Evolutionary conservation across 2,113 vertebrate species (phyloP), one percentile per base, ranked within the genome.

Genomic region (Oreocharis arfaki): DNA sequence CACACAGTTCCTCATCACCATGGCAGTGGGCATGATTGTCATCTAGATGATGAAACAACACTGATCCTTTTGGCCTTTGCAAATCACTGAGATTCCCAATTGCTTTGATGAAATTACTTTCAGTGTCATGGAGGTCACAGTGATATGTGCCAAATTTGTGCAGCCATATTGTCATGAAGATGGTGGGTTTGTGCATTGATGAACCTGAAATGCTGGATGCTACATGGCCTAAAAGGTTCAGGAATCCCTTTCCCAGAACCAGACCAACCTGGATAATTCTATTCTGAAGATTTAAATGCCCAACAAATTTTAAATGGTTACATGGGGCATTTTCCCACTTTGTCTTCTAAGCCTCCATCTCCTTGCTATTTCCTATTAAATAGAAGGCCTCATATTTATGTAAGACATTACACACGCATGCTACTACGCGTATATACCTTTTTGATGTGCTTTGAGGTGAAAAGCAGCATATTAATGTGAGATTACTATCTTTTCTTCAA

Each of bases 401-500:
- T 76, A 53, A 76, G 27, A 69, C 55, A 77, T 49, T 83, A 56
- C 33, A 52, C 35, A 75, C 0, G 2, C 46, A n/a, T 73, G 81
- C 32, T 83, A 12, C 87, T 65, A 44, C 33, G 13, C 28, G 12
- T 73, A 6, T 49, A 12, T 42, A 46, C 41, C 27, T 88, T 95
- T 93, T 83, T 87, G 57, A 90, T 92, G 82, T 83, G 26, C 59
- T 90, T 83, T 85, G 90, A 86, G 53, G 67, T 49, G 70, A 82
- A 94, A 91, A 59, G n/a, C 59, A 61, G 67, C 49, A 69, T 93
- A 90, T 93, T 93, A 88, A 79, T 65, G 67, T 79, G 46, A 76
- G 92, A 96, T 95, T 65, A 30, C 13, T 77, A 93, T 88, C 88
- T 76, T 76, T 89, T 63, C 82, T 86, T 80, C 94, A 93, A 74